Evolutionary conservation across 2,888 invertebrate genomes (phyloP).

Genomic region (Thymelicus lineola): DNA sequence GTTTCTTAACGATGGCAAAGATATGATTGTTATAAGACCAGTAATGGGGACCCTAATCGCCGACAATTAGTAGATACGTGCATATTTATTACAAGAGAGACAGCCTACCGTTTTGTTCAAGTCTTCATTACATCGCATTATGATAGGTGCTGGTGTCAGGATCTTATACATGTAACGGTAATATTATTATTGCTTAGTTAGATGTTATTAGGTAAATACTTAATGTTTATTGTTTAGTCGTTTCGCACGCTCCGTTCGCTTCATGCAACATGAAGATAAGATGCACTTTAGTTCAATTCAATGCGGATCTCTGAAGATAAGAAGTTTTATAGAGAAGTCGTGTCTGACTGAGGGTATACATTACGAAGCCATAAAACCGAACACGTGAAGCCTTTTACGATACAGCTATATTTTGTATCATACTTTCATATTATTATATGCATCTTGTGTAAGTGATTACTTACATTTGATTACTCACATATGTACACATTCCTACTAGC

Average conservation of each 20-base stretch:
- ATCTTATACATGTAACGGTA: constrained; percentile 1
- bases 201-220: constrained; percentile 4
- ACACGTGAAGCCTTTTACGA: constrained; percentile 24
- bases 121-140: constrained; percentile 17
- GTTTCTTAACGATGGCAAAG: constrained; percentile 36
- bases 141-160: constrained; percentile 1
- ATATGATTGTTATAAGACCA: constrained; percentile 43
- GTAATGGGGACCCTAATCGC: constrained; percentile 49
- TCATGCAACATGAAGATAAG: not conserved
- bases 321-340: constrained; percentile 23
- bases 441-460: constrained; percentile 6
- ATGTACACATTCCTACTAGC: no score
- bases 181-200: not conserved
- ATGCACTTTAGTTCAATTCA: constrained; percentile 8
- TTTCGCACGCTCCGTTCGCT: not conserved
- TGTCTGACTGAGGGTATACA: constrained; percentile 20
- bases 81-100: constrained; percentile 51
- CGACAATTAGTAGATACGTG: constrained; percentile 58
- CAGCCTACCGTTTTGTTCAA: constrained; percentile 50
- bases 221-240: not conserved
- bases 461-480: not conserved
- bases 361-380: constrained; percentile 15
- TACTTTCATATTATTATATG: constrained; percentile 1
- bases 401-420: constrained; percentile 10
- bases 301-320: constrained; percentile 17